phyloP scores from a whole-genome alignment of 2,888 invertebrate genomes.

The Achlya flavicornis region DNA sequence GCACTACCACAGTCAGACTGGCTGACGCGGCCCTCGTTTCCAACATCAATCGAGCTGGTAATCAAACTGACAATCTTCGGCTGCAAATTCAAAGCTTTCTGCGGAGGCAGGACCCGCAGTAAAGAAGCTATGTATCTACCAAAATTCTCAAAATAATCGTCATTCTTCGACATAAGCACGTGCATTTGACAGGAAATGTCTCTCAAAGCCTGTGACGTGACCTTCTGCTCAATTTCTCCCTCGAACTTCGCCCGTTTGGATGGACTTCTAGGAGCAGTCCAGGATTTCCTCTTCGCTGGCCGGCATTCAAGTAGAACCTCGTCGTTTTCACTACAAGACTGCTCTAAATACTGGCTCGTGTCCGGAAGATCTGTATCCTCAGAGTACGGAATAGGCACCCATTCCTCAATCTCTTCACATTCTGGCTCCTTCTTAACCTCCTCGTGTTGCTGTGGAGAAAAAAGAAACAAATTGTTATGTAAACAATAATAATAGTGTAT shows the following conservation, averaged over 20 bases:
- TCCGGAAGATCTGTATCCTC: constrained; percentile 14
- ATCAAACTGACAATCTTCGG: constrained; percentile 43
- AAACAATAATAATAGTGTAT: constrained; percentile 1
- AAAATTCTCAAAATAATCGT: constrained; percentile 50
- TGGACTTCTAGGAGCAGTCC: not conserved
- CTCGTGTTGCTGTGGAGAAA: constrained; percentile 12
- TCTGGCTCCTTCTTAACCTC: constrained; percentile 15
- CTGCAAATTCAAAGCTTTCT: constrained; percentile 47
- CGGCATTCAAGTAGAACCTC: not conserved
- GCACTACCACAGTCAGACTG: not conserved
- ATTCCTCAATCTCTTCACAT: constrained; percentile 17
- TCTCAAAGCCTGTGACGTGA: constrained; percentile 12
- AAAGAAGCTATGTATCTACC: constrained; percentile 55
- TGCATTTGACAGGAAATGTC: constrained; percentile 14
- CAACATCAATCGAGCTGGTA: constrained; percentile 15
- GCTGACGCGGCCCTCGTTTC: constrained; percentile 6
- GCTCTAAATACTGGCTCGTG: constrained; percentile 12
- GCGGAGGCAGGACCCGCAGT: constrained; percentile 43
- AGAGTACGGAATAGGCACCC: constrained; percentile 18
- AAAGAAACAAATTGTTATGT: not conserved
- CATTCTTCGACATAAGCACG: constrained; percentile 19
- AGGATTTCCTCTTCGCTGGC: not conserved
- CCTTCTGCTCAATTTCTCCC: constrained; percentile 11
- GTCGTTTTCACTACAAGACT: constrained; percentile 16
- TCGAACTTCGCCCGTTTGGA: constrained; percentile 12